phyloP scores from a whole-genome alignment of 2,797 vertebrate species.

The Rhabdomys pumilio region DNA sequence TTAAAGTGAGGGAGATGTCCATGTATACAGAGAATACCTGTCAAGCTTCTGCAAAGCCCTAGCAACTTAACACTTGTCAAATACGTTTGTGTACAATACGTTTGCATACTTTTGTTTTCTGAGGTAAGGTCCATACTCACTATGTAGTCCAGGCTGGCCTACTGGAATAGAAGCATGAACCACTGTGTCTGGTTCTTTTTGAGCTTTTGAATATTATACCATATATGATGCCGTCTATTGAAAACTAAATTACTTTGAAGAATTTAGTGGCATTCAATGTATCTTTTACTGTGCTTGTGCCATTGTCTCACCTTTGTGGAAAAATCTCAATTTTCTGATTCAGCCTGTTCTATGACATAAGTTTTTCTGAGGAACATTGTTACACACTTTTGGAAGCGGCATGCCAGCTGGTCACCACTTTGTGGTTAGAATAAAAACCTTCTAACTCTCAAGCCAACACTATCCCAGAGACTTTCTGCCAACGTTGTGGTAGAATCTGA shows the following conservation, averaged over 20 bases:
- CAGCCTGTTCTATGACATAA: background rate
- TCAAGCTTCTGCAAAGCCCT: background rate
- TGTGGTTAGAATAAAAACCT: slow-evolving; percentile 72
- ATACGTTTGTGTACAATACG: background rate
- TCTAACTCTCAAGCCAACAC: slow-evolving; percentile 57
- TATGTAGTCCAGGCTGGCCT: background rate
- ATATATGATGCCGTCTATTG: background rate
- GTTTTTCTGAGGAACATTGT: slow-evolving; percentile 8
- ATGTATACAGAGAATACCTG: background rate
- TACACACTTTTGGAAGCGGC: slow-evolving; percentile 9
- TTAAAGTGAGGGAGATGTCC: slow-evolving; percentile 9
- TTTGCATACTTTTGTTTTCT: background rate
- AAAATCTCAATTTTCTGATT: slow-evolving; percentile 44
- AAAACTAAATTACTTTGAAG: slow-evolving; percentile 55
- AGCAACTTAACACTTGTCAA: slow-evolving; percentile 2
- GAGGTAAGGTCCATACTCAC: background rate
- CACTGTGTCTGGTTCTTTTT: background rate
- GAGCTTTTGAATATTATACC: slow-evolving; percentile 49
- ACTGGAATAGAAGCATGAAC: background rate
- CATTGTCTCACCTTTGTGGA: slow-evolving; percentile 47
- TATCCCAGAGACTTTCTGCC: slow-evolving; percentile 69
- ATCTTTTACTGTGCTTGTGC: slow-evolving; percentile 34
- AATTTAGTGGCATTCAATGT: slow-evolving; percentile 12
- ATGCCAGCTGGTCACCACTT: slow-evolving; percentile 21
- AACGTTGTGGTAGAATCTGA: slow-evolving; percentile 74